Base-by-base conservation (phyloP, 2,888 invertebrate genomes). In the Lasius fuliginosus region DNA sequence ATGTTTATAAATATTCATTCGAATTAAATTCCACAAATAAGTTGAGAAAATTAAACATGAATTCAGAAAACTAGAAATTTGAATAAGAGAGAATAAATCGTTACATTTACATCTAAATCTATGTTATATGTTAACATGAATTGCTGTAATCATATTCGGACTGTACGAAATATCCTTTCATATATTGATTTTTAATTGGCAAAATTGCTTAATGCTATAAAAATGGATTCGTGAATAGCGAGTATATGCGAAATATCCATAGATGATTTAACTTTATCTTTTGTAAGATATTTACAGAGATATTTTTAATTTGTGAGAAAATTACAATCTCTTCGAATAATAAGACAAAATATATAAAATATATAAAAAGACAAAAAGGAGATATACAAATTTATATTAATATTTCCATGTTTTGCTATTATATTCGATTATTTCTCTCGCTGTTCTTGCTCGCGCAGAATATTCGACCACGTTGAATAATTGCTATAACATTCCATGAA, bases 61-160 rank as follows among this genome's bases (percentile, higher is more conserved):
- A 62, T 74, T 74, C 4, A n/a, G 11, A 67, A 23, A 12, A 65
- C 27, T 49, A 53, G 18, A 53, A 49, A 5, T 65, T 76, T 18
- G 27, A 65, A 11, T 46, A 46, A 64, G 49, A 49, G 18, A 49
- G 49, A 64, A 23, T 64, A 49, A 76, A 49, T 36, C n/a, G 53
- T 76, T 76, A 36, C 53, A 76, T 76, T 65, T 76, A 53, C 49
- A 65, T 46, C 0, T 15, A 76, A 64, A 76, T 76, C 8, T 65
- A 18, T 3, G 4, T 40, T 23, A 23, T 53, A 49, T 53, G 11
- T 33, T 53, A 36, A 40, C 40, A 40, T 6, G 27, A 36, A 18
- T 53, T 27, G 15, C 8, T 12, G 27, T 65, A 36, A 76, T 36
- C 8, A n/a, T 27, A 65, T 76, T 65, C 18, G 40, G 33, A 40